Evolutionary conservation across 2,113 vertebrate species (phyloP).

Genomic region (Thalassoma bifasciatum): DNA sequence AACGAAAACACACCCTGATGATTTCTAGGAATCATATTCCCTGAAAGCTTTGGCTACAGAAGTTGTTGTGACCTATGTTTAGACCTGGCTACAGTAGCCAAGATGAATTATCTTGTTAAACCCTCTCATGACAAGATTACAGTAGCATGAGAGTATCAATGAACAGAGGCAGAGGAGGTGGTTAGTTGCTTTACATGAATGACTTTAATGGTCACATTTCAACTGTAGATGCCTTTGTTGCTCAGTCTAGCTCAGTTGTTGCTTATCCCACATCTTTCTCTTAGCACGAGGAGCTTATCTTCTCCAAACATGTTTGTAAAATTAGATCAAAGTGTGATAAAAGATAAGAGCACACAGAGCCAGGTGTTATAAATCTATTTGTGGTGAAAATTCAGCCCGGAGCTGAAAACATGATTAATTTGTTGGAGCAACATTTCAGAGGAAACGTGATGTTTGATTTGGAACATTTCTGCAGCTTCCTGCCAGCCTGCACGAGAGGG

Average conservation of each 20-base stretch:
- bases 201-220: no score
- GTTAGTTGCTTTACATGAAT: neutral
- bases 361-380: neutral
- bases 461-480: no score
- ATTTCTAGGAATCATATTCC: conserved; percentile 64
- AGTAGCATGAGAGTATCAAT: neutral
- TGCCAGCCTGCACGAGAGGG: no score
- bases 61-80: conserved; percentile 40
- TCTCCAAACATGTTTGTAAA: conserved; percentile 8
- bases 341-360: neutral
- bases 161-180: neutral
- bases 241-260: neutral
- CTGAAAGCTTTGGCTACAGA: conserved; percentile 21
- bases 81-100: neutral
- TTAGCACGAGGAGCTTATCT: conserved; percentile 21
- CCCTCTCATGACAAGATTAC: neutral
- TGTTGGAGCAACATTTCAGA: no score
- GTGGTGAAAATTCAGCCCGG: neutral
- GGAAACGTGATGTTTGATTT: no score
- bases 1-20: conserved; percentile 48
- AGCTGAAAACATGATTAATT: no score
- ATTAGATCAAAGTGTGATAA: conserved; percentile 3
- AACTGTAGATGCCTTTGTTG: neutral
- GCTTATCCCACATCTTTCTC: conserved; percentile 7
- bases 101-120: neutral